Percentiles rank a stretch among this genome's conserved stretches.
These are phyloP conservation scores for Atopsyche davidsoni DNA, from an alignment of 1,140 invertebrate genomes.

Conservation along the genomic window DNA sequence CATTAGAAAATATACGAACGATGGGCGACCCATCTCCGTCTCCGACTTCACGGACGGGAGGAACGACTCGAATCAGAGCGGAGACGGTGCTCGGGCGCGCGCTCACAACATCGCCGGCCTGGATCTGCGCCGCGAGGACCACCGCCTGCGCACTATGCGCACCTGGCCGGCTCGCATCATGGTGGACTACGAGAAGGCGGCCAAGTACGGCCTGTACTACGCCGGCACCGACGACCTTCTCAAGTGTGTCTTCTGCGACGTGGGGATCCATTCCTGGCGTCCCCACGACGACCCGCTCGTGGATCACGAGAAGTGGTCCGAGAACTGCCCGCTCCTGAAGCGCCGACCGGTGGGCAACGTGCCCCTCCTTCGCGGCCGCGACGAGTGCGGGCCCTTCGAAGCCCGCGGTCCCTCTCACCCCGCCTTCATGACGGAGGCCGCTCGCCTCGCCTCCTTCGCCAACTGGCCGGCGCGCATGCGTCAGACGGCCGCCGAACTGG, in stretches of 20 bases:
- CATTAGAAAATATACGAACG: too few species aligned
- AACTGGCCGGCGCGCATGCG: constrained; percentile 70
- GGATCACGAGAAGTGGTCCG: constrained; percentile 76
- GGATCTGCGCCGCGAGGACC: constrained; percentile 41
- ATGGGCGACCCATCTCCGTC: too few species aligned
- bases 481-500: constrained; percentile 69
- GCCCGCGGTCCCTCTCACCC: constrained; percentile 44
- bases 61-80: too few species aligned
- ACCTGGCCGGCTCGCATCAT: constrained; percentile 42
- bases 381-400: constrained; percentile 55
- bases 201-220: constrained; percentile 79
- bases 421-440: constrained; percentile 55
- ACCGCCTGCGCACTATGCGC: constrained; percentile 41
- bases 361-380: constrained; percentile 47
- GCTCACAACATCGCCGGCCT: too few species aligned
- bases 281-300: constrained; percentile 69
- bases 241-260: constrained; percentile 78
- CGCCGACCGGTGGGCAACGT: constrained; percentile 58
- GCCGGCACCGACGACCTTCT: constrained; percentile 62
- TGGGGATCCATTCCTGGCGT: constrained; percentile 78
- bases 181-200: constrained; percentile 40
- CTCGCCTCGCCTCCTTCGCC: constrained; percentile 63
- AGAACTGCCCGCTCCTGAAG: constrained; percentile 67
- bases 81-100: too few species aligned
- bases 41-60: too few species aligned